These are phyloP conservation scores for Nycticryphes semicollaris DNA, from an alignment of 2,113 vertebrate genomes.

Conservation along the genomic window DNA sequence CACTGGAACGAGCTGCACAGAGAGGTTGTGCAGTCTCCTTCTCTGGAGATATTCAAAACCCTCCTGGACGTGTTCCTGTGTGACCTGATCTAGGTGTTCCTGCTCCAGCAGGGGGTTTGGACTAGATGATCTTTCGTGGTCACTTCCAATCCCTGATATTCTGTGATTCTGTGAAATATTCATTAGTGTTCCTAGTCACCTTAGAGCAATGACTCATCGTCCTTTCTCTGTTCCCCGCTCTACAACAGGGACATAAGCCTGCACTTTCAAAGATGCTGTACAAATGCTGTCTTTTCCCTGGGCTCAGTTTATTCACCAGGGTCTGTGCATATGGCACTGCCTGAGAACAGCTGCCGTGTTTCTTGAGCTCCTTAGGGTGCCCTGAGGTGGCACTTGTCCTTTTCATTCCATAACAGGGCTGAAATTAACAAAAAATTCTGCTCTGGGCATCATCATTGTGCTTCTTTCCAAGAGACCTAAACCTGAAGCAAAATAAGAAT, in stretches of 20 bases:
- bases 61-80: no score
- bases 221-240: neutral
- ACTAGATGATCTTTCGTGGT: no score
- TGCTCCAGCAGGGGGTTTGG: no score
- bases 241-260: neutral
- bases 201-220: neutral
- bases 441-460: neutral
- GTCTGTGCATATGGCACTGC: neutral
- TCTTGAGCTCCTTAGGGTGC: neutral
- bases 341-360: neutral
- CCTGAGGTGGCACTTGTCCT: neutral
- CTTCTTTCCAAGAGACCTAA: neutral
- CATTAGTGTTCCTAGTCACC: accelerated
- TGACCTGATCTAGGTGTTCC: no score
- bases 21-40: no score
- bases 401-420: neutral
- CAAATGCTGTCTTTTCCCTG: neutral
- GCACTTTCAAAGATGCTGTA: neutral
- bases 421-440: neutral
- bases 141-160: no score
- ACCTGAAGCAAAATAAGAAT: neutral
- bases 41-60: no score
- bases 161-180: neutral
- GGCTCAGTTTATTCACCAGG: neutral
- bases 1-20: no score